Evolutionary conservation across 1,140 invertebrate genomes (phyloP).

Genomic region (Trissolcus basalis): DNA sequence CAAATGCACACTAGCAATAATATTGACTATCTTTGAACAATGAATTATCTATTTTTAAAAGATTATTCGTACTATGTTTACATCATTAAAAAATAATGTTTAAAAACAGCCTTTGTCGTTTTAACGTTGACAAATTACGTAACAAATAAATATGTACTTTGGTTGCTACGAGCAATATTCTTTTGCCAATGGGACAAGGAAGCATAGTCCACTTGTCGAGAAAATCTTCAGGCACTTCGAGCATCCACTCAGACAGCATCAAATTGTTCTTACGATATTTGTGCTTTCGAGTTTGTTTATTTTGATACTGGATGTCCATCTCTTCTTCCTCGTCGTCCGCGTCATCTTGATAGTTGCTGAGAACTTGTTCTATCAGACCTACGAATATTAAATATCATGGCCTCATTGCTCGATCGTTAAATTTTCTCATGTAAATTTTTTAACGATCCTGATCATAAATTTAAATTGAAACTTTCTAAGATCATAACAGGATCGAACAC

Average conservation of each 20-base stretch:
- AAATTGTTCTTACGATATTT: conserved; percentile 73
- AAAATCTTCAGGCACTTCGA: conserved; percentile 89
- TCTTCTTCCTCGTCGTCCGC: conserved; percentile 64
- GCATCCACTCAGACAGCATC: conserved; percentile 94
- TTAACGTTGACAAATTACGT: too few relatives aligned
- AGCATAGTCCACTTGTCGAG: conserved; percentile 87
- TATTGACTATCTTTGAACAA: too few relatives aligned
- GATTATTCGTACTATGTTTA: too few relatives aligned
- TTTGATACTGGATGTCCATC: conserved; percentile 62
- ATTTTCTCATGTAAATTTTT: too few relatives aligned
- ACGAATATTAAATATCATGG: too few relatives aligned
- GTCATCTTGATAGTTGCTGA: conserved; percentile 63
- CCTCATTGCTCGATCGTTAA: too few relatives aligned
- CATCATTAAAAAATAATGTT: conserved; percentile 18
- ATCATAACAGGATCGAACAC: too few relatives aligned
- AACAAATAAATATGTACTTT: conserved; percentile 78
- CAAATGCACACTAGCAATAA: too few relatives aligned
- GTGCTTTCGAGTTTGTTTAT: conserved; percentile 29
- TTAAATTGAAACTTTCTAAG: too few relatives aligned
- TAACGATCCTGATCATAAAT: too few relatives aligned
- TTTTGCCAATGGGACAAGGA: conserved; percentile 87
- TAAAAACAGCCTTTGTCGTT: conserved; percentile 3
- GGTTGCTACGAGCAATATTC: conserved; percentile 85
- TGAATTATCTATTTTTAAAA: too few relatives aligned
- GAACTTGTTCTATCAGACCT: conserved; percentile 63